Evolutionary conservation across 2,797 vertebrate genomes (phyloP), one percentile per base, ranked within the genome.

Genomic region (Myripristis murdjan): DNA sequence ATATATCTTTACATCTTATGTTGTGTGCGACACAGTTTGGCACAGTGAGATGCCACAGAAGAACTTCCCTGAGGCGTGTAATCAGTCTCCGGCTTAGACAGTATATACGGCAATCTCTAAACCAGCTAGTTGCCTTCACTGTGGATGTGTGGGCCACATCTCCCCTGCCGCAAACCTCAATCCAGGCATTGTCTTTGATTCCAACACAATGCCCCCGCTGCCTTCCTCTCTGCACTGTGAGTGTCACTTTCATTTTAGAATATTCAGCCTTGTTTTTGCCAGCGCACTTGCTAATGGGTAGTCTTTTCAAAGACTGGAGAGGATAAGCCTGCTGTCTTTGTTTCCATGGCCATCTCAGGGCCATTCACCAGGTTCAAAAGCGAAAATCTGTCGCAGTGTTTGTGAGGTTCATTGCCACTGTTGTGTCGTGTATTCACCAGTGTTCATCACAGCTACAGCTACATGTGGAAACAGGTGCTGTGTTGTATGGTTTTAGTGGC

Each of bases 141-240:
- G 48, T 67, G 80, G 87, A 70, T 80, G 80, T 84, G 82, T 84
- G 80, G 74, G 83, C 77, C 66, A 66, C 44, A 73, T 80, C 75
- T 84, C 72, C 78, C 20, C 78, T 77, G 73, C 81, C 47, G 24
- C 62, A 80, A 89, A 87, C 81, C 82, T 85, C 86, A 86, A 85
- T 85, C 79, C 87, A 81, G 79, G 75, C 81, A 1, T n/a, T 0
- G 60, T 72, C 83, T 92, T 92, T 93, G 87, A 92, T 90, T 85
- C 71, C 70, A 88, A 65, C 81, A 87, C 76, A 90, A 87, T 80
- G 71, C 83, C 83, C 82, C 73, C 2, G 49, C 80, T 84, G 70
- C 75, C 60, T 87, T 78, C 77, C 52, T 81, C 77, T 67, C 70
- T 64, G 60, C 72, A 15, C 78, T 22, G 58, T 57, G 72, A 81